Evolutionary conservation across 2,797 vertebrate genomes (phyloP), one percentile per base, ranked within the genome.

Genomic region (Brachymystax lenok): DNA sequence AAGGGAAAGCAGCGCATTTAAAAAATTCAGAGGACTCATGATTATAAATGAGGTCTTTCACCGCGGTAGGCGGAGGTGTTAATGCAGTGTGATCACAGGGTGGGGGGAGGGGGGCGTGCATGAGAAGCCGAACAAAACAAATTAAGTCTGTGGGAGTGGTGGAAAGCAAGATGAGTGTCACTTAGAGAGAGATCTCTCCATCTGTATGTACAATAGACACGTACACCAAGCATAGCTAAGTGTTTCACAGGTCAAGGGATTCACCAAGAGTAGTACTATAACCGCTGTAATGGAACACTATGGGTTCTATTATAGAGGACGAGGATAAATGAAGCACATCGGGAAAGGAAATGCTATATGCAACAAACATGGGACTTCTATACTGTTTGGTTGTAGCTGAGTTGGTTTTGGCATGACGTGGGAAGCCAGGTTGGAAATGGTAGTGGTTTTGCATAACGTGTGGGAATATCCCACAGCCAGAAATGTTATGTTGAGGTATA

Each of bases 1-100:
- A 61, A 17, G 40, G 40, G 2, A 46, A 46, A 70, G 69, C 7
- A 40, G 16, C 17, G n/a, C 46, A 46, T 70, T 70, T 52, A 8
- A 69, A 70, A 74, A 33, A 69, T 74, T 74, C 71, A 50, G 51
- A 46, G 68, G 68, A 50, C 76, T 78, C 73, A 71, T 83, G 82
- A 78, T 80, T 78, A 78, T 64, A 74, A 73, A 80, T 79, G 74
- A 76, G 74, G 5, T 56, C 59, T 77, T 75, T 67, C 46, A 79
- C 50, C 14, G 28, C 21, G 16, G 74, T 71, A 71, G 69, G 71
- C 73, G 63, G 76, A 76, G 71, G 78, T 56, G 77, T 81, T 79
- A 68, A 78, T 74, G 73, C 33, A 71, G 74, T 69, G 64, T 69
- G 74, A 19, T 46, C 17, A 8, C 6, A 4, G 59, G 56, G 13